phyloP scores from a whole-genome alignment of 2,888 invertebrate species.

The Chalcis sispes region DNA sequence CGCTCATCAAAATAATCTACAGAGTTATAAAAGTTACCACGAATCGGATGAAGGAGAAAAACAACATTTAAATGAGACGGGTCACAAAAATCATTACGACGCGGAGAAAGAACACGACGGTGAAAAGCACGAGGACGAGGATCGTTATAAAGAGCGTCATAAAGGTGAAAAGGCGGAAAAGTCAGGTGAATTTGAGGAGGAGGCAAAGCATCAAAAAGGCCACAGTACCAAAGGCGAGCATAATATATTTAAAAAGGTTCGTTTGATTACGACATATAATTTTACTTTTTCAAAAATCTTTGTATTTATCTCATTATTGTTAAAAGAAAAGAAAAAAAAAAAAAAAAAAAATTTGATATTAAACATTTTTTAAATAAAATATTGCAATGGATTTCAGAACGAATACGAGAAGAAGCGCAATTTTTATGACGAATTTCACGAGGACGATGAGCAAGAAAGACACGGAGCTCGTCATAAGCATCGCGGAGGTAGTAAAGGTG shows the following conservation, averaged over 20 bases:
- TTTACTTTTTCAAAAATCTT: no score
- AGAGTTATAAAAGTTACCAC: conserved; percentile 78
- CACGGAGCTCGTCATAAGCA: conserved; percentile 81
- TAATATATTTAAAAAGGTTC: conserved; percentile 83
- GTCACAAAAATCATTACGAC: conserved; percentile 81
- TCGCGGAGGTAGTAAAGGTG: conserved; percentile 77
- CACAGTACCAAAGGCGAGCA: conserved; percentile 87
- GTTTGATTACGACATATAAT: no score
- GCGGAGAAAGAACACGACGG: conserved; percentile 82
- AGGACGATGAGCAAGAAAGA: conserved; percentile 82
- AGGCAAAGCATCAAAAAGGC: conserved; percentile 84
- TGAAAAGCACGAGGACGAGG: conserved; percentile 80
- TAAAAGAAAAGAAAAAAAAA: no score
- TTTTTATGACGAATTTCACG: conserved; percentile 86
- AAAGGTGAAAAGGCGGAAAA: conserved; percentile 84
- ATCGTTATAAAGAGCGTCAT: conserved; percentile 82
- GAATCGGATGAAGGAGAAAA: conserved; percentile 81
- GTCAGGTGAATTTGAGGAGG: conserved; percentile 80
- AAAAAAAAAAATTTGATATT: no score
- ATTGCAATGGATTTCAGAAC: no score
- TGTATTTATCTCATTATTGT: no score
- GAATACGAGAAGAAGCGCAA: conserved; percentile 86
- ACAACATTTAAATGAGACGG: conserved; percentile 84
- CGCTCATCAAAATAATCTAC: no score
- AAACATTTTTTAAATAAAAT: no score